Base-by-base conservation (phyloP, 1,140 invertebrate genomes). In the Atopsyche davidsoni region DNA sequence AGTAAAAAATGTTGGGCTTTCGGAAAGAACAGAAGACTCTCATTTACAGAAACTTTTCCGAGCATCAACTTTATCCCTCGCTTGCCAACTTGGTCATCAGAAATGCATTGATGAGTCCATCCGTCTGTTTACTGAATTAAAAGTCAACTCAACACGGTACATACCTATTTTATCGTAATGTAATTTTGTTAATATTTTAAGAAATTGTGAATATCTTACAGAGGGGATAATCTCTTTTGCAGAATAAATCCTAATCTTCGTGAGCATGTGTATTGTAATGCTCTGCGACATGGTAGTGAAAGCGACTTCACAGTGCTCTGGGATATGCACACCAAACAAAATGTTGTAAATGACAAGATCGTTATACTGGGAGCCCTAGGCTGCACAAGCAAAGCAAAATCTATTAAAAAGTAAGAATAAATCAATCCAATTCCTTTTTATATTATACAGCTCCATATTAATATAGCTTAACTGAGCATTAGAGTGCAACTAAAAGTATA, bases 261-360 rank as follows among this genome's bases (percentile, higher is more conserved):
- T 22, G 68, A 68, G 34, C 73, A 74, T 47, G 77, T 83, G 3
- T 83, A 82, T 61, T 83, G 80, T 56, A 75, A 74, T 45, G 77
- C 62, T 22, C 62, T 82, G 6, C 70, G 76, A 10, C 56, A 75
- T 13, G 76, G 76, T 2, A 62, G 55, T 21, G 52, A 40, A 3
- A 40, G 17, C 0, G 72, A 81, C 40, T 81, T 73, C 55, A 51
- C 76, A 7, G 65, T 64, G 14, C 53, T 83, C 2, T 79, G 71
- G 63, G 51, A 68, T 0, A 67, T 75, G 56, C 79, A 73, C 62
- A 47, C 53, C 31, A 57, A 44, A 1, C 68, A 75, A 51, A 68
- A 68, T 23, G 66, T 77, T 3, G 65, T 72, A 7, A 66, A 67
- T 16, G 76, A 80, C 55, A 74, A 76, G 61, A 58, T 72, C 21